Evolutionary conservation across 2,888 invertebrate genomes (phyloP).

Genomic region (Cheilosia urbana): DNA sequence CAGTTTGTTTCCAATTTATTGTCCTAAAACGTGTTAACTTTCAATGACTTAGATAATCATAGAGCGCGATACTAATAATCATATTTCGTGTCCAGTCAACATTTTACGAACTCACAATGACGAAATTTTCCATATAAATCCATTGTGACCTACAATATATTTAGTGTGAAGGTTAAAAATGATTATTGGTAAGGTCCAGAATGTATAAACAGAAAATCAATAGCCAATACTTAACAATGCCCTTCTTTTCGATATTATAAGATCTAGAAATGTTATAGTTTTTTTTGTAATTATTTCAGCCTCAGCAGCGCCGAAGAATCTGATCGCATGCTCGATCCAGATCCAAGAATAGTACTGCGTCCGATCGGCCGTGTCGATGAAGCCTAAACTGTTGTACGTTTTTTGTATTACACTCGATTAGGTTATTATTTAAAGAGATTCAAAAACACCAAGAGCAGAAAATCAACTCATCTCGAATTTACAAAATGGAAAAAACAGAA

Average conservation of each 20-base stretch:
- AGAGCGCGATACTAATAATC: too few relatives aligned
- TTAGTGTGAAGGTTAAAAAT: too few relatives aligned
- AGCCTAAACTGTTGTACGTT: slow-evolving; percentile 79
- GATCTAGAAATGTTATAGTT: neutral
- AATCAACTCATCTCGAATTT: slow-evolving; percentile 69
- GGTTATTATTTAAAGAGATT: slow-evolving; percentile 47
- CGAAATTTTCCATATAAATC: too few relatives aligned
- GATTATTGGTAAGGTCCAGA: too few relatives aligned
- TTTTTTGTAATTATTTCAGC: slow-evolving; percentile 80
- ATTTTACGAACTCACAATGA: too few relatives aligned
- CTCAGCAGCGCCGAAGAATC: slow-evolving; percentile 89
- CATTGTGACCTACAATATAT: too few relatives aligned
- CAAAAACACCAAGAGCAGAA: slow-evolving; percentile 44
- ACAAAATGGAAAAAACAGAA: slow-evolving; percentile 16
- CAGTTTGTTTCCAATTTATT: too few relatives aligned
- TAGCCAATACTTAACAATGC: too few relatives aligned
- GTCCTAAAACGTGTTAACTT: too few relatives aligned
- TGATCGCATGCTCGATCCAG: slow-evolving; percentile 90
- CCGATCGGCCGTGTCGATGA: slow-evolving; percentile 87
- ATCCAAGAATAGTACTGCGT: slow-evolving; percentile 87
- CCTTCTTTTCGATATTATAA: neutral
- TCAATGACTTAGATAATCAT: too few relatives aligned
- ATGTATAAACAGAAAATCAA: too few relatives aligned
- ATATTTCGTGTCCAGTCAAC: too few relatives aligned
- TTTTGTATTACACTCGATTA: slow-evolving; percentile 40